Evolutionary conservation across 2,113 vertebrate species (phyloP).

Genomic region (Melanerpes aurifrons): DNA sequence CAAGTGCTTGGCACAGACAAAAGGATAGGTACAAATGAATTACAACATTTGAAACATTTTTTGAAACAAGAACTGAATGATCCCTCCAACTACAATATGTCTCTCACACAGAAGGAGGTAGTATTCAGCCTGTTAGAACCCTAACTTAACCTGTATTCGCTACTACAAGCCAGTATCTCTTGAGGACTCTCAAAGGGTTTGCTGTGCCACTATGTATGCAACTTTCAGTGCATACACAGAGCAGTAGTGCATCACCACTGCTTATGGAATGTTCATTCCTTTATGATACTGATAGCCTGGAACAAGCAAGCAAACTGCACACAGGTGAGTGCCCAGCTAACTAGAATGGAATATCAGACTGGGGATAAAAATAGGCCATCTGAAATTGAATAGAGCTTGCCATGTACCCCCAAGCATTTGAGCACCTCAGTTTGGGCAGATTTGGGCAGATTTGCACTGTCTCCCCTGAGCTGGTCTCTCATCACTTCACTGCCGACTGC

Average conservation of each 20-base stretch:
- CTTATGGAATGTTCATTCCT: not conserved
- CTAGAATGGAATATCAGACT: not conserved
- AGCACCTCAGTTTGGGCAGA: no score
- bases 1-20: not conserved
- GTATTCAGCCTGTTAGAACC: not conserved
- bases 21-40: not conserved
- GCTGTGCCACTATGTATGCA: not conserved
- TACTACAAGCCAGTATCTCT: not conserved
- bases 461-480: not conserved
- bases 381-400: not conserved
- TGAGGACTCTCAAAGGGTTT: not conserved
- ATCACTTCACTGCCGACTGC: accelerated
- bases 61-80: not conserved
- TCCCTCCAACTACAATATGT: not conserved
- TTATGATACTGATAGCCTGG: not conserved
- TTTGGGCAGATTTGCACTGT: no score
- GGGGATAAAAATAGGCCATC: not conserved
- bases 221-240: accelerated
- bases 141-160: not conserved
- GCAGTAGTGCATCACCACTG: not conserved
- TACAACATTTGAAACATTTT: not conserved
- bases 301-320: not conserved
- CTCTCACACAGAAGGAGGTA: not conserved
- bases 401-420: not conserved
- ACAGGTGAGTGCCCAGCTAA: not conserved